These are phyloP conservation scores for Poecilia latipinna DNA, from an alignment of 2,113 vertebrate genomes.

Conservation along the genomic window DNA sequence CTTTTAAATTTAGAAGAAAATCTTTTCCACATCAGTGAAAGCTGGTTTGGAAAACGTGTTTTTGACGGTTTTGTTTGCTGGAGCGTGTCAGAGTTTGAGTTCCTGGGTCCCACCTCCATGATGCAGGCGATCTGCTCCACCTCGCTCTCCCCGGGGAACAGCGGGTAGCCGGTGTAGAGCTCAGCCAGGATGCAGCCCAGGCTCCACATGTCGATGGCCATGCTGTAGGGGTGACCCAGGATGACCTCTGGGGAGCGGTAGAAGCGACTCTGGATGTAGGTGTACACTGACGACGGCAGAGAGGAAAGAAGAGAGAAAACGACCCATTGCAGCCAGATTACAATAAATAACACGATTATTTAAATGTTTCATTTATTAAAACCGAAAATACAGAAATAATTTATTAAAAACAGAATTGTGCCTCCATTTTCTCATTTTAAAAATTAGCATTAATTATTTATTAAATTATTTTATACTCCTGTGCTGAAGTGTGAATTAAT, in stretches of 20 bases:
- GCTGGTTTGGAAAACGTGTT: no score
- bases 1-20: not conserved
- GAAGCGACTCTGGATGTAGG: conserved; percentile 95
- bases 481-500: no score
- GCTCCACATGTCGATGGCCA: conserved; percentile 98
- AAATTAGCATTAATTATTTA: no score
- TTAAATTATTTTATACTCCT: no score
- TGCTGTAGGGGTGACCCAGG: conserved; percentile 91
- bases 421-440: no score
- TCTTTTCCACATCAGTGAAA: no score
- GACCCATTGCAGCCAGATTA: no score
- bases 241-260: conserved; percentile 96
- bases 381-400: no score
- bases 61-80: no score
- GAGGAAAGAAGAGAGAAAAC: not conserved
- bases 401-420: no score
- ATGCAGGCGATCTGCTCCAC: conserved; percentile 93
- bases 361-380: no score
- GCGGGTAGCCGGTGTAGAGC: conserved; percentile 88
- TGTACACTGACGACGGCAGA: conserved; percentile 82
- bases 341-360: no score
- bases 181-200: conserved; percentile 94
- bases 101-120: conserved; percentile 86
- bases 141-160: conserved; percentile 93
- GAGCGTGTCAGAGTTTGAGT: not conserved